phyloP scores from a whole-genome alignment of 2,888 invertebrate species.

The Sesia apiformis region DNA sequence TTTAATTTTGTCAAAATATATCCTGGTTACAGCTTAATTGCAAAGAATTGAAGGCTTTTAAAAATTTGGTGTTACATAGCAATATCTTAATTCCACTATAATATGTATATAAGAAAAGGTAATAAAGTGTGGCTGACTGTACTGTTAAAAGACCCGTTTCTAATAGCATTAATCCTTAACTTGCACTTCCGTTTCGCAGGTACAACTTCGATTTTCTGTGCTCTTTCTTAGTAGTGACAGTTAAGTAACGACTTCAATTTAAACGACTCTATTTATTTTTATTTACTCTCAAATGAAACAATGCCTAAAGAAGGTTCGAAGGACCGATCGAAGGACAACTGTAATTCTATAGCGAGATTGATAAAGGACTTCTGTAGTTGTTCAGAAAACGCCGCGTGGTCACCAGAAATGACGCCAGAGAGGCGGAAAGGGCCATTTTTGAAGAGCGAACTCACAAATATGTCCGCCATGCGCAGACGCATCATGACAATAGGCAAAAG shows the following conservation, averaged over 20 bases:
- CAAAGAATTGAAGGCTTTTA: too few species aligned
- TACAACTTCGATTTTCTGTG: slow-evolving; percentile 43
- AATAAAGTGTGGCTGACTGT: slow-evolving; percentile 19
- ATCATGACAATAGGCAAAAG: slow-evolving; percentile 58
- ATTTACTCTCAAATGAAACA: slow-evolving; percentile 9
- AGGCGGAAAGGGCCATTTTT: slow-evolving; percentile 52
- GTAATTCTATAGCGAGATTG: slow-evolving; percentile 59
- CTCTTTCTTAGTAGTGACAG: slow-evolving; percentile 54
- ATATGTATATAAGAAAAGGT: neutral
- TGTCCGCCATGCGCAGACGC: slow-evolving; percentile 60
- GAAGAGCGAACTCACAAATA: slow-evolving; percentile 63
- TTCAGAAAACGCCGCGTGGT: slow-evolving; percentile 68
- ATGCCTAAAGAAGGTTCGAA: slow-evolving; percentile 37
- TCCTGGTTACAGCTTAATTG: too few species aligned
- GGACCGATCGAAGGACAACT: slow-evolving; percentile 46
- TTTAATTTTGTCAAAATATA: too few species aligned
- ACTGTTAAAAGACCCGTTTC: slow-evolving; percentile 17
- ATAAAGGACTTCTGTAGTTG: slow-evolving; percentile 69
- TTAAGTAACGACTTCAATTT: slow-evolving; percentile 38
- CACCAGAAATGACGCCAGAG: slow-evolving; percentile 63
- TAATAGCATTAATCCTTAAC: slow-evolving; percentile 28
- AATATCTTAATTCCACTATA: too few species aligned
- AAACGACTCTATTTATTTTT: neutral
- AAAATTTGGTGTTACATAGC: too few species aligned
- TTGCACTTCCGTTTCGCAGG: slow-evolving; percentile 8